Percentiles rank a stretch among this genome's conserved stretches.
Conservation (phyloP, 1,140 invertebrate species). For the Drosophila kepulauana region DNA sequence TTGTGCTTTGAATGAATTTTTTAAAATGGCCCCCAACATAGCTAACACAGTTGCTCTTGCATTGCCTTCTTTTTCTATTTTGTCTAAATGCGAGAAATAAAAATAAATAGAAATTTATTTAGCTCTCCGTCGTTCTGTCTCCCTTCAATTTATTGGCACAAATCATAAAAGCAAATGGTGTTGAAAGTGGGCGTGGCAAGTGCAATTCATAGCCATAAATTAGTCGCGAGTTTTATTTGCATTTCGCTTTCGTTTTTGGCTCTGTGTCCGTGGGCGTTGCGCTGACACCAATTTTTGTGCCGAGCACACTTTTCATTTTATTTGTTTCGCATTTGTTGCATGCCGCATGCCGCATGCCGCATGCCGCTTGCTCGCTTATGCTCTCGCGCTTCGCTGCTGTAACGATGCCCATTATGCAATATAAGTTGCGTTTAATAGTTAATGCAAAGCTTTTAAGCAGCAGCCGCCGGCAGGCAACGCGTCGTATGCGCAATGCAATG, state of each 20-base stretch:
- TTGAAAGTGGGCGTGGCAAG: conserved; percentile 26
- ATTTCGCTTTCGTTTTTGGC: conserved; percentile 26
- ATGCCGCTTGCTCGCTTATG: not conserved
- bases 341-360: not conserved
- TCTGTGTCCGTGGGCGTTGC: conserved; percentile 44
- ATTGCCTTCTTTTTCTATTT: not conserved
- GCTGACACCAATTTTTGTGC: conserved; percentile 67
- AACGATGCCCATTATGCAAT: conserved; percentile 69
- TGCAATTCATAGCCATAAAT: conserved; percentile 39
- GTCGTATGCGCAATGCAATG: conserved; percentile 54
- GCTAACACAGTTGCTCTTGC: conserved; percentile 19
- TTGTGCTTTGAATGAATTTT: conserved; percentile 67
- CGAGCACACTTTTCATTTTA: conserved; percentile 48
- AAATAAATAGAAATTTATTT: conserved; percentile 68
- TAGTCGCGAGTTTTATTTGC: conserved; percentile 44
- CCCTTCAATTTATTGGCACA: conserved; percentile 54
- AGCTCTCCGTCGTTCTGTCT: conserved; percentile 5
- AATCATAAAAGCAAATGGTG: conserved; percentile 49
- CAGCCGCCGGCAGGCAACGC: conserved; percentile 47
- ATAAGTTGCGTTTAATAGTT: conserved; percentile 81
- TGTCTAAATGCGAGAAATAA: conserved; percentile 16
- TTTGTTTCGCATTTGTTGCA: conserved; percentile 64
- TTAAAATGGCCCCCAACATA: conserved; percentile 56
- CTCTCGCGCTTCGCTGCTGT: conserved; percentile 23
- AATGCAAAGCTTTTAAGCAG: conserved; percentile 80